These are phyloP conservation scores for Harpagus bidentatus DNA, from an alignment of 2,113 vertebrate genomes.

Conservation along the genomic window DNA sequence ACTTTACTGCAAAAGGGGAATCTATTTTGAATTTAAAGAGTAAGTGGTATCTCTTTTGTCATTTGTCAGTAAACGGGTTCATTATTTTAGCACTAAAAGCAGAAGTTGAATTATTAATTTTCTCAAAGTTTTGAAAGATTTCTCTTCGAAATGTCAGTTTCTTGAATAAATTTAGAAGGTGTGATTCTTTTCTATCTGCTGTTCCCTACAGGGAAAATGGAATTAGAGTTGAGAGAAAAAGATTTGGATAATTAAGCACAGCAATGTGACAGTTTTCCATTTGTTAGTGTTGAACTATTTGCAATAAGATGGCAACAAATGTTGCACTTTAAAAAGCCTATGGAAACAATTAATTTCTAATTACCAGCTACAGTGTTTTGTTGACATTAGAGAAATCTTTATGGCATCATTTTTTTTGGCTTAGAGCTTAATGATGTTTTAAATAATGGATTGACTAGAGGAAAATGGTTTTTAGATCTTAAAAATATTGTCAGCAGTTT, in stretches of 20 bases:
- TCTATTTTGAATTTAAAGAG: background rate
- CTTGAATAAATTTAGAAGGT: background rate
- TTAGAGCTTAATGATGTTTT: slow-evolving; percentile 55
- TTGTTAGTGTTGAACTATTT: background rate
- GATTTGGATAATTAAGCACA: background rate
- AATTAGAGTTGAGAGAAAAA: background rate
- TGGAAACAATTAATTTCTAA: slow-evolving; percentile 66
- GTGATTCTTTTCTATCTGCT: background rate
- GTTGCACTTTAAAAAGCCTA: slow-evolving; percentile 31
- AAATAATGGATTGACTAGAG: slow-evolving; percentile 70
- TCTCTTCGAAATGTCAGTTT: background rate
- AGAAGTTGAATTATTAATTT: background rate
- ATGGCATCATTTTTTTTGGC: slow-evolving; percentile 67
- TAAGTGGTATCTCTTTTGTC: background rate
- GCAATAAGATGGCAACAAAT: slow-evolving; percentile 21
- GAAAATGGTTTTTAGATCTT: slow-evolving; percentile 58
- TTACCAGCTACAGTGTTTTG: slow-evolving; percentile 52
- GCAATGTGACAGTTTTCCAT: background rate
- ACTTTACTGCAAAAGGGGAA: background rate
- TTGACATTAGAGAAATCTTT: slow-evolving; percentile 67
- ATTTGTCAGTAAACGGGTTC: background rate
- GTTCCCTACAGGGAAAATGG: background rate
- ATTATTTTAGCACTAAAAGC: background rate
- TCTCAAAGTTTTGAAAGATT: background rate
- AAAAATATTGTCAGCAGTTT: background rate